phyloP scores from a whole-genome alignment of 2,888 invertebrate species.

The Amitus sp. region DNA sequence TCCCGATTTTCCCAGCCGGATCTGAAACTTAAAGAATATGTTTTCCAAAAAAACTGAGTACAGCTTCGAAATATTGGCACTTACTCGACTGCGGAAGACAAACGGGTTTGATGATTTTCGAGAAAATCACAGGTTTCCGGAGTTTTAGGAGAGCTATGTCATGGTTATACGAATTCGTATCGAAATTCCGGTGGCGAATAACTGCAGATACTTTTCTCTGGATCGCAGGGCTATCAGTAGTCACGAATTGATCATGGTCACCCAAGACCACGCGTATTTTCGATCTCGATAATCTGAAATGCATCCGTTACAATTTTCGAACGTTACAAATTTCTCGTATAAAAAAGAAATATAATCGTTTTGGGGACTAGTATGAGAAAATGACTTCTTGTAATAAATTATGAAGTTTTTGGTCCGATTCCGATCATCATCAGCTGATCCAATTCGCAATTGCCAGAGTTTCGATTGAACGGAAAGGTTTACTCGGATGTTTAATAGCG shows the following conservation, averaged over 20 bases:
- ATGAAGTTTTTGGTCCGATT: too few relatives aligned
- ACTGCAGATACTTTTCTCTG: slow-evolving; percentile 84
- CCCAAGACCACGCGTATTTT: slow-evolving; percentile 86
- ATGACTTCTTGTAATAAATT: too few relatives aligned
- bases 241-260: slow-evolving; percentile 85
- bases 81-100: slow-evolving; percentile 72
- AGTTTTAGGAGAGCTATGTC: slow-evolving; percentile 84
- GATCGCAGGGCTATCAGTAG: slow-evolving; percentile 80
- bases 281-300: slow-evolving; percentile 80
- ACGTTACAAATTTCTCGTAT: too few relatives aligned
- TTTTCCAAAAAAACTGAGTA: background rate
- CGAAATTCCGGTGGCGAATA: slow-evolving; percentile 84
- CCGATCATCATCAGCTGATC: too few relatives aligned
- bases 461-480: background rate
- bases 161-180: slow-evolving; percentile 86
- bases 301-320: too few relatives aligned
- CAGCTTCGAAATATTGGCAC: background rate
- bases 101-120: slow-evolving; percentile 79
- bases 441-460: slow-evolving; percentile 13
- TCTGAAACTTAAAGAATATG: slow-evolving; percentile 67
- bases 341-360: slow-evolving; percentile 11
- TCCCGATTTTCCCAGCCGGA: slow-evolving; percentile 79
- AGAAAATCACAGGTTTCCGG: slow-evolving; percentile 80
- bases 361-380: too few relatives aligned
- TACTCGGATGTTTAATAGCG: slow-evolving; percentile 16